These are phyloP conservation scores for Xenopus tropicalis DNA, from an alignment of 2,113 vertebrate species.

Conservation along the genomic window DNA sequence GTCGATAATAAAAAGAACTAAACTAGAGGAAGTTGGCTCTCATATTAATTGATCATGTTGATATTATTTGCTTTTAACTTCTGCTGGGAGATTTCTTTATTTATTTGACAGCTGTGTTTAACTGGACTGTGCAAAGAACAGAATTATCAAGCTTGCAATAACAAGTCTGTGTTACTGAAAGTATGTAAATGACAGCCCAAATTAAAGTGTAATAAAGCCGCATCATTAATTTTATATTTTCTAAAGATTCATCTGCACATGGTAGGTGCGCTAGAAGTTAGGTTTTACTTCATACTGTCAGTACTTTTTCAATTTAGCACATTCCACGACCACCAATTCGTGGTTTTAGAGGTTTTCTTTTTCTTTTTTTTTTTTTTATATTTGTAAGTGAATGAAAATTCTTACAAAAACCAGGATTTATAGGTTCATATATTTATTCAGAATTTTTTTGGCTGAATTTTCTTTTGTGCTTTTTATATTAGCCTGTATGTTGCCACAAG, in stretches of 20 bases:
- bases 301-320: too few species aligned
- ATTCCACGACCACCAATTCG: too few species aligned
- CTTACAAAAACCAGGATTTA: too few species aligned
- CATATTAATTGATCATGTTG: constrained; percentile 19
- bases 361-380: too few species aligned
- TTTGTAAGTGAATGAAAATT: too few species aligned
- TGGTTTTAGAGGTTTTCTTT: too few species aligned
- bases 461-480: too few species aligned
- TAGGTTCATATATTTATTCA: too few species aligned
- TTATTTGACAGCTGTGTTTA: constrained; percentile 22
- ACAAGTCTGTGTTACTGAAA: not conserved
- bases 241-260: not conserved
- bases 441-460: too few species aligned
- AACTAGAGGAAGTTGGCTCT: constrained; percentile 1
- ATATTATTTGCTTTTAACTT: not conserved
- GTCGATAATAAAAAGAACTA: not conserved
- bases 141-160: constrained; percentile 24
- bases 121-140: constrained; percentile 1
- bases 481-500: too few species aligned
- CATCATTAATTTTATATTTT: constrained; percentile 1
- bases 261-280: not conserved
- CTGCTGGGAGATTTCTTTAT: constrained; percentile 16
- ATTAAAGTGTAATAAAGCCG: not conserved
- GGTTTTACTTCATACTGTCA: too few species aligned
- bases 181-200: not conserved